Conservation (phyloP, 2,888 invertebrate species). For the Operophtera brumata region DNA sequence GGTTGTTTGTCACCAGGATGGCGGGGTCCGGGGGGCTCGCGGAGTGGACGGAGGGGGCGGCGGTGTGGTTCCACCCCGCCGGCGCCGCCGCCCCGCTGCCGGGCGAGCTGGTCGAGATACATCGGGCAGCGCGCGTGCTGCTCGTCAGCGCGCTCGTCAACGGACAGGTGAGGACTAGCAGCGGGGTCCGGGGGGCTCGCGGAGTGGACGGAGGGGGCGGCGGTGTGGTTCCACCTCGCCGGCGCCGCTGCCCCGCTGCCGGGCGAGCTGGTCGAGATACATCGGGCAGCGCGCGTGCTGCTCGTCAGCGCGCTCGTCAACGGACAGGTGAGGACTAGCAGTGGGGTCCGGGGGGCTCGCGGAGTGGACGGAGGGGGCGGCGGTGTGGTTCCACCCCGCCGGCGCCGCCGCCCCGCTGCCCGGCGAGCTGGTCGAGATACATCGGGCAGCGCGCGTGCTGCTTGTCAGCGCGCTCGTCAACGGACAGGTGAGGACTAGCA, state of each 20-base stretch:
- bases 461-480: slow-evolving; percentile 93
- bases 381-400: slow-evolving; percentile 95
- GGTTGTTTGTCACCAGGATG: slow-evolving; percentile 54
- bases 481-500: slow-evolving; percentile 84
- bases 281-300: slow-evolving; percentile 93
- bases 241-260: slow-evolving; percentile 94
- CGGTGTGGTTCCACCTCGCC: slow-evolving; percentile 95
- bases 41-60: slow-evolving; percentile 90
- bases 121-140: slow-evolving; percentile 93
- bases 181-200: slow-evolving; percentile 72
- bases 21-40: slow-evolving; percentile 72
- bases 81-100: slow-evolving; percentile 94
- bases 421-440: slow-evolving; percentile 94
- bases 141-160: slow-evolving; percentile 93
- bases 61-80: slow-evolving; percentile 95
- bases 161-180: slow-evolving; percentile 84
- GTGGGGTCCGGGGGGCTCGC: slow-evolving; percentile 72
- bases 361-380: slow-evolving; percentile 90
- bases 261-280: slow-evolving; percentile 94
- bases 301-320: slow-evolving; percentile 93
- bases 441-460: slow-evolving; percentile 93
- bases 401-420: slow-evolving; percentile 94
- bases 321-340: slow-evolving; percentile 84
- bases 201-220: slow-evolving; percentile 90
- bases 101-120: slow-evolving; percentile 94